Base-by-base conservation (phyloP, 2,113 vertebrate species). In the Pollimyrus isidori region DNA sequence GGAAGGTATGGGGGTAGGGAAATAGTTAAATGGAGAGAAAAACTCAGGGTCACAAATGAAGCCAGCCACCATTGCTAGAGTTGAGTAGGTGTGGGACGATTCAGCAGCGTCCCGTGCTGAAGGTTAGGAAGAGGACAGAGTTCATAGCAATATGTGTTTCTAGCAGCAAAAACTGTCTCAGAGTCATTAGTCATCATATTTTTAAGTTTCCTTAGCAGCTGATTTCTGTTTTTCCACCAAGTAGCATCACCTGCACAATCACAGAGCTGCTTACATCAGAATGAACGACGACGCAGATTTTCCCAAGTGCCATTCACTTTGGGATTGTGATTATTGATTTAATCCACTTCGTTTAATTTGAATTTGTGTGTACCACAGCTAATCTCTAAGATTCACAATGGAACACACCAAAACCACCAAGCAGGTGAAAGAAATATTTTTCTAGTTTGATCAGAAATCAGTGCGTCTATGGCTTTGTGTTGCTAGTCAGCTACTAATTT, bases 401-500 rank as follows among this genome's bases (percentile, higher is more conserved):
- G 50, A 50, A 87, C 23, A 35, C 26, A 53, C 49, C 30, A n/a
- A 19, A 87, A 52, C 53, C 30, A 87, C 26, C 6, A 56, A 56
- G 85, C 85, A 87, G 82, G 85, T 87, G 50, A 87, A 87, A 53
- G n/a, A 30, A n/a, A 26, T 53, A 19, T 87, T 56, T 6, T 21
- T 35, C 30, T 13, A 50, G 19, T 62, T 82, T 85, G 53, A 39
- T 87, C 52, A 49, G 23, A 83, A 50, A 65, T 80, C 85, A 88
- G 87, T 88, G 91, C 58, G 15, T 85, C 73, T 80, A 65, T 11
- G 88, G 10, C 80, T 39, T 35, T 39, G 13, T 49, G 50, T n/a
- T 26, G 88, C 92, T 89, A 90, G 88, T 86, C 92, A 92, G 87
- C 93, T 94, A 94, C 91, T 95, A 94, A 95, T 95, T 96, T 87